Base-by-base conservation (phyloP, 2,888 invertebrate genomes). In the Perizoma affinitatum region DNA sequence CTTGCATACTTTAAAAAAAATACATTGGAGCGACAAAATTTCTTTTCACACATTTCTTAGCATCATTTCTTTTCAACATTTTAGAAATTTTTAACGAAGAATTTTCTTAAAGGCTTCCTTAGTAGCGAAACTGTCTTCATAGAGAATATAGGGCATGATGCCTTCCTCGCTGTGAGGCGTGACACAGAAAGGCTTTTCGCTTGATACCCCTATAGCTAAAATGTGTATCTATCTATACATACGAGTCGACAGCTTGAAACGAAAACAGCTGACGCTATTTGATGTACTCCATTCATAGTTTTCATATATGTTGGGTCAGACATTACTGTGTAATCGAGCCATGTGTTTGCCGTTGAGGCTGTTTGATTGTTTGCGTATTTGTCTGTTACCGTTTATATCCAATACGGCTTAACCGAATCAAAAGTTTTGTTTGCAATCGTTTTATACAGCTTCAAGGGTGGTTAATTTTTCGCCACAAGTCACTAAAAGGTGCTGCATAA, bases 141-240 rank as follows among this genome's bases (percentile, higher is more conserved):
- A 81, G 79, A 80, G 83, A 86, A 87, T 84, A 84, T 88, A 87
- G 89, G 85, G 76, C 86, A 82, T 76, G 79, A 75, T 72, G 79
- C 79, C 75, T 78, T 77, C 73, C 74, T 75, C 76, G 76, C 75
- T 72, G 73, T 77, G 78, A 78, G 81, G 71, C 76, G 74, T 84
- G 86, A 88, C 88, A 88, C 80, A 87, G 83, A 89, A 89, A 88
- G 75, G 80, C 84, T 88, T 84, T 83, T 82, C 82, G 80, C 72
- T 75, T 70, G 76, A 73, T 77, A 72, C 71, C 69, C 63, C 68
- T 74, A 77, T 74, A 77, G 74, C 70, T 46, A 50, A 65, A 69
- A 69, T 64, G 63, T 10, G 70, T 58, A 38, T 7, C 38, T 38
- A 58, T 65, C 66, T 68, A 58, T 62, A 61, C 41, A 41, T 41